phyloP scores from a whole-genome alignment of 2,888 invertebrate genomes.

The Noctua pronuba region DNA sequence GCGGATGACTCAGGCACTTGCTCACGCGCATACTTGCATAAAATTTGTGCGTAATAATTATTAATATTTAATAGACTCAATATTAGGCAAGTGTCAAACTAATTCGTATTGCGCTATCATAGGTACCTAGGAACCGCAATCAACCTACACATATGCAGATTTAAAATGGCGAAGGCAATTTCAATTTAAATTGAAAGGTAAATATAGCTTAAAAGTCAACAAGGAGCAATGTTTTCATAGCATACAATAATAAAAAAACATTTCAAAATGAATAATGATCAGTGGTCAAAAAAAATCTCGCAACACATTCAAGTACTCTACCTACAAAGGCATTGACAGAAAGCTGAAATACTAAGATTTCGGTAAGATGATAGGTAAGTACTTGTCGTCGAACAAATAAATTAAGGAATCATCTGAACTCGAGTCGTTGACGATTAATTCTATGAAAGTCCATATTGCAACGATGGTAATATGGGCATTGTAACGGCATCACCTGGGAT shows the following conservation, averaged over 20 bases:
- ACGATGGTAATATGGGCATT: not conserved
- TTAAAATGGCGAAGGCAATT: slow-evolving; percentile 14
- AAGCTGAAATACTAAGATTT: not conserved
- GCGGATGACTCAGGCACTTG: slow-evolving; percentile 23
- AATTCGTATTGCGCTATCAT: slow-evolving; percentile 30
- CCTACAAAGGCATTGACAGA: not conserved
- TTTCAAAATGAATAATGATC: not conserved
- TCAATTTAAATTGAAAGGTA: slow-evolving; percentile 18
- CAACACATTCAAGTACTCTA: not conserved
- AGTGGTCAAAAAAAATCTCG: not conserved
- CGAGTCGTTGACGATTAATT: not conserved
- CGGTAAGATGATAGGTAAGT: not conserved
- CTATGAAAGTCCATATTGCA: not conserved
- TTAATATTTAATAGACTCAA: slow-evolving; percentile 41
- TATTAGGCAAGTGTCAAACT: slow-evolving; percentile 48
- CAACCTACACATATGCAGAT: slow-evolving; percentile 25
- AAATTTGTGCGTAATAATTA: slow-evolving; percentile 52
- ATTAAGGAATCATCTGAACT: not conserved
- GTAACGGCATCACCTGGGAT: not conserved
- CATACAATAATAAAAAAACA: not conserved
- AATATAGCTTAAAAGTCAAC: slow-evolving; percentile 20
- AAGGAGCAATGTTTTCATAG: slow-evolving; percentile 21
- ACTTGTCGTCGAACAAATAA: not conserved
- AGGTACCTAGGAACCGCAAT: slow-evolving; percentile 3
- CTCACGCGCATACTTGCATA: slow-evolving; percentile 36